Base-by-base conservation (phyloP, 1,140 invertebrate species). In the Lycorma delicatula region DNA sequence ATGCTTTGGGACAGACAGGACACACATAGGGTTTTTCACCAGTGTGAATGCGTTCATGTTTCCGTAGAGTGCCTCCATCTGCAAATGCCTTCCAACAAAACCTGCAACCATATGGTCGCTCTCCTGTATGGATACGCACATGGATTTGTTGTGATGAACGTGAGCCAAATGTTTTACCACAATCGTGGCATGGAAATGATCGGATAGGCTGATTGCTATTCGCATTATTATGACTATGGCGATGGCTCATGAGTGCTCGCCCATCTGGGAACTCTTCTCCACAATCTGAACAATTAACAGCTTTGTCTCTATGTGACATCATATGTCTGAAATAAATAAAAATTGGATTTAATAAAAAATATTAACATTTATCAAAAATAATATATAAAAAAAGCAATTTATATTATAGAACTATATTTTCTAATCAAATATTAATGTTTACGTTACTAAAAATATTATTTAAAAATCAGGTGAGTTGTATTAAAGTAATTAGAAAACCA, bases 51-150 rank as follows among this genome's bases (percentile, higher is more conserved):
- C 98, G 83, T 68, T 98, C 97, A 72, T 99, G 97, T 67, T 98
- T 91, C 11, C 94, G 83, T 36, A 99, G 74, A 49, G 98, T 99
- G 5, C 94, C 96, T 29, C 94, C 95, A 63, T 97, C 97, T 0
- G 96, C 96, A 70, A 98, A 99, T 22, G 95, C 91, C 71, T 99
- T 98, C 79, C 94, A 96, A 72, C 97, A 99, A 71, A 93, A 97
- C n/a, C 85, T 82, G 70, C 96, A 98, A 4, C 85, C 88, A 69
- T 97, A 97, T 0, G 93, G 86, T 36, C 87, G 78, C 65, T 84
- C 81, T 2, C 88, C 87, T 1, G 90, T 93, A 67, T 93, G 90
- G 46, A 91, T 91, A 22, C 91, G 79, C 20, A 91, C 81, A 68
- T 94, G 91, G 64, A 96, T 96, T 71, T 95, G 91, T 58, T 68